Evolutionary conservation across 2,888 invertebrate genomes (phyloP), one percentile per base, ranked within the genome.

Genomic region (Clistopyga incitator): DNA sequence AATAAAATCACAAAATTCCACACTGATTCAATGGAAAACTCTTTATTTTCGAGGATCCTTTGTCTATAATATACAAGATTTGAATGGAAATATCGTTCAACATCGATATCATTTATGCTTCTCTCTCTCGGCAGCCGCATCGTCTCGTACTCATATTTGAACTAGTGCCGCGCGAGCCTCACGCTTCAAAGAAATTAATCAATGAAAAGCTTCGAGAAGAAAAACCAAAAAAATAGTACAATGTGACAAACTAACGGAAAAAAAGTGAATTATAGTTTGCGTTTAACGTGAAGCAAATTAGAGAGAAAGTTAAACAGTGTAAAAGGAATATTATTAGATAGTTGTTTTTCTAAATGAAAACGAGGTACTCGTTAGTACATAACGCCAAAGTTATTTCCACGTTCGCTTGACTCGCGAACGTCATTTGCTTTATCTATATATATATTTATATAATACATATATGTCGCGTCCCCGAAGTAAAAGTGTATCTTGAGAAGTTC

Each of bases 31-130:
- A 80, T 77, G 68, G 52, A 84, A 84, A 84, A 84, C 67, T 34
- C 50, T 84, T 80, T 77, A 84, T 80, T 83, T 83, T 45, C 47
- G 64, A 77, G 47, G 72, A 77, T 80, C 72, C 47, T 74, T 72
- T 45, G 59, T 56, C 80, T 84, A 84, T 84, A 64, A 77, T 84
- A 77, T 84, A 84, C 83, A 84, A 80, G 67, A 64, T 68, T 42
- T 61, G 50, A 68, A 75, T 80, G 38, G 68, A 61, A 80, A 68
- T 68, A 61, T 77, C 71, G 80, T 42, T 68, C 11, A 68, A 84
- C 34, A 61, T 56, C 67, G 59, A 74, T 65, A 78, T 82, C 45
- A 25, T 42, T 70, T 70, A 64, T 38, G 65, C 65, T 64, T 50
- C 25, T 61, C 52, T 47, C n/a, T 47, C 23, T 64, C 23, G 15